Base-by-base conservation (phyloP, 2,797 vertebrate genomes). In the Pantherophis vulpinus region DNA sequence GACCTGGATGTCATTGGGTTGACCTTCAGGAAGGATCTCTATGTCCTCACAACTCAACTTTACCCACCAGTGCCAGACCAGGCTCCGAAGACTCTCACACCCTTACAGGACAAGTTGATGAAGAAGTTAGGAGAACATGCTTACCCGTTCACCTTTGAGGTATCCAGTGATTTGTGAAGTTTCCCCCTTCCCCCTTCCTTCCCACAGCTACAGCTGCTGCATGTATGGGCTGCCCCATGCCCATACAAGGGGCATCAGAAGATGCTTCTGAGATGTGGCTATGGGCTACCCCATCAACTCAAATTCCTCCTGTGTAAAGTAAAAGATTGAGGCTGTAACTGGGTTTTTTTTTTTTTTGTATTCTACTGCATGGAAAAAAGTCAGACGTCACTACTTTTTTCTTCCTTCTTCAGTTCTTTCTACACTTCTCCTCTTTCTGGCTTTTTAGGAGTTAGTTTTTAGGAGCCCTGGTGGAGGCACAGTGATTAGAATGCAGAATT, bases 1-100 rank as follows among this genome's bases (percentile, higher is more conserved):
- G 98, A 99, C 96, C 96, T 99, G 95, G 98, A 99, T 0, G 98
- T 99, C 18, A 98, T 99, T 0, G 98, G 98, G 1, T 88, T 99
- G 96, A 98, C 98, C 92, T 99, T 99, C 97, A 97, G 98, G 93
- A 99, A 98, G 98, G 98, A 99, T 96, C 97, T 99, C 95, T 99
- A 98, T 29, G 96, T 98, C 11, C 91, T 97, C 87, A 97, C 97
- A 6, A 88, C 98, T 51, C 98, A 99, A 97, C 96, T 99, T 92
- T 98, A 98, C 96, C 99, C 99, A 0, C 96, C 97, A 0, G 95
- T 97, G 59, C 96, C 95, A 0, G 98, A 54, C 66, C 97, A 94
- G 70, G 96, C 97, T 88, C 98, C 98, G 93, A 92, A 96, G 63
- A 83, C 97, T 27, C 98, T 98, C 94, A 98, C 98, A 12, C 92